Conservation (phyloP, 2,888 invertebrate genomes). For the Augochlorella aurata region DNA sequence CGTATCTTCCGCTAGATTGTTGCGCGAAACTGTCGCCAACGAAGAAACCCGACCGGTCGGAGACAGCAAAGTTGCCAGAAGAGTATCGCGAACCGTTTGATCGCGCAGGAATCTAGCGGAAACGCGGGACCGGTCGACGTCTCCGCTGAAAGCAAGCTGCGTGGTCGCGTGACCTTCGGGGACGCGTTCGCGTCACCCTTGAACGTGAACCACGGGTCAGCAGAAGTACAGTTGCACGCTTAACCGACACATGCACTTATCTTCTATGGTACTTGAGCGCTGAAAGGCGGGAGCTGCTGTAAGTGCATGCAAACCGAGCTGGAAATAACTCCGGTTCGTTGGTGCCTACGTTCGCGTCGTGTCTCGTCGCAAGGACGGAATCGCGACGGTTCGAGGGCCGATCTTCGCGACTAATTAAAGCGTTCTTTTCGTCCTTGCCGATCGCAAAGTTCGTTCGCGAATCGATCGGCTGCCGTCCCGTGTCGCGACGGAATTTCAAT, state of each 20-base stretch:
- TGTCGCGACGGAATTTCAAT: slow-evolving; percentile 6
- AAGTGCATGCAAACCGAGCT: slow-evolving; percentile 54
- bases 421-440: slow-evolving; percentile 37
- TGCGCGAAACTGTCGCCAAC: not conserved
- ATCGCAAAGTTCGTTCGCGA: slow-evolving; percentile 10
- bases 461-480: slow-evolving; percentile 2
- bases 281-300: slow-evolving; percentile 49
- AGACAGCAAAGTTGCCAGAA: not conserved
- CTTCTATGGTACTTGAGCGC: slow-evolving; percentile 42
- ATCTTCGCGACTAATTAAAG: slow-evolving; percentile 38
- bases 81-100: not conserved
- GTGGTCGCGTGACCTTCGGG: slow-evolving; percentile 36
- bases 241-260: slow-evolving; percentile 56
- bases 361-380: slow-evolving; percentile 30
- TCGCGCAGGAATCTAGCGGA: slow-evolving; percentile 33
- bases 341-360: slow-evolving; percentile 37
- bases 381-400: slow-evolving; percentile 37
- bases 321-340: slow-evolving; percentile 45
- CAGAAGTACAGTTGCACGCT: slow-evolving; percentile 36
- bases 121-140: not conserved
- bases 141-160: slow-evolving; percentile 22
- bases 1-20: slow-evolving; percentile 3
- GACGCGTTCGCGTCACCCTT: slow-evolving; percentile 48
- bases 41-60: too few species aligned
- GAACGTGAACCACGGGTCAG: slow-evolving; percentile 58